Evolutionary conservation across 2,113 vertebrate genomes (phyloP).

Genomic region (Hippocampus barbouri): DNA sequence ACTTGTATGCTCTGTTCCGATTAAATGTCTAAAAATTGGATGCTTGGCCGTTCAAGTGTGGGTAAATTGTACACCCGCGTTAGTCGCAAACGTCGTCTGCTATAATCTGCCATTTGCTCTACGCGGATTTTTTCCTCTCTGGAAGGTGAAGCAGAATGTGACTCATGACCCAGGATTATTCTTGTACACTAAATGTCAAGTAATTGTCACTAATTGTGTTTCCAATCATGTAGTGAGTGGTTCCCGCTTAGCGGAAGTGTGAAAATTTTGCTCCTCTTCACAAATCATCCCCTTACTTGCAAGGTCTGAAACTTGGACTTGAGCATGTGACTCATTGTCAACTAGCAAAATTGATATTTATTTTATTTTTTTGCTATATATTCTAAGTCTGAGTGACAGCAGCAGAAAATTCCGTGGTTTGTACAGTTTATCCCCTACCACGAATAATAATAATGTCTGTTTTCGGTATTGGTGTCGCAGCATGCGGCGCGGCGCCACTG

Average conservation of each 20-base stretch:
- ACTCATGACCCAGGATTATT: neutral
- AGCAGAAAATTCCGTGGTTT: neutral
- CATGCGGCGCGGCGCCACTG: neutral
- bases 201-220: neutral
- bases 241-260: neutral
- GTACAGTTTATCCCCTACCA: neutral
- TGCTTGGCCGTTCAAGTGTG: too few species aligned
- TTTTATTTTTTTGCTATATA: neutral
- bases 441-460: neutral
- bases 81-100: neutral
- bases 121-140: neutral
- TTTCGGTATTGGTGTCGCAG: neutral
- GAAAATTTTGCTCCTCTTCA: neutral
- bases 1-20: too few species aligned
- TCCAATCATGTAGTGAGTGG: neutral
- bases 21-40: too few species aligned
- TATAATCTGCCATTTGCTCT: neutral
- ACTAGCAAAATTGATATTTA: too few species aligned
- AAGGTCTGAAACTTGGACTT: too few species aligned
- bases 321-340: too few species aligned
- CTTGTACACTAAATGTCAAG: neutral
- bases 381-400: neutral
- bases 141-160: constrained; percentile 19
- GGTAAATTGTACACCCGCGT: too few species aligned
- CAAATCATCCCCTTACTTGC: too few species aligned